Base-by-base conservation (phyloP, 2,888 invertebrate genomes). In the Parthenolecanium corni region DNA sequence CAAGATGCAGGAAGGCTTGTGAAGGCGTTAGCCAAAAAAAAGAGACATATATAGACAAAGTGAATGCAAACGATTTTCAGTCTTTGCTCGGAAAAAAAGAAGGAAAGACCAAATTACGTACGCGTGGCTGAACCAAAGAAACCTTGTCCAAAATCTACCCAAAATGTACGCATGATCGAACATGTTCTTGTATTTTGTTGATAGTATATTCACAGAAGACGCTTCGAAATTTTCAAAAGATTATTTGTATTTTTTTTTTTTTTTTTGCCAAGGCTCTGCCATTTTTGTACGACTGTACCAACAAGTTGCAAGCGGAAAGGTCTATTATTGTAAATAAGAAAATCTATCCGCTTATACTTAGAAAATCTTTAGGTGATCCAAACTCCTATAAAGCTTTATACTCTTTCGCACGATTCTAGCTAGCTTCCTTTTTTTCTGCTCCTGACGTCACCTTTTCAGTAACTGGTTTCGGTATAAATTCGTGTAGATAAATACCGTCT, bases 1-100 rank as follows among this genome's bases (percentile, higher is more conserved):
- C 51, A 51, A 49, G 51, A 61, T 56, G 56, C 56, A 61, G 61
- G 61, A 61, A 61, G 61, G 61, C 61, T 61, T 61, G 61, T 49
- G 61, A 24, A 61, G 61, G 61, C 61, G 61, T 61, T 61, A 51
- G 61, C 49, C n/a, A 47, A 49, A 31, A 31, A 31, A 31, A 31
- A 31, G 9, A 31, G 9, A 31, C 4, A 31, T 9, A 9, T 31
- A 31, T 9, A 31, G 5, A 31, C 31, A 31, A 31, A 31, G 31
- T 31, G 31, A 31, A 61, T n/a, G 58, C 61, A 51, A 61, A 47
- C 61, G 47, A 36, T 47, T 57, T 47, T 31, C 4, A 9, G n/a
- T n/a, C 16, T 52, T 4, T 38, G 31, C 31, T 6, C 31, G 9
- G 9, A 31, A 31, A 31, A 31, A 31, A 31, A 31, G 9, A 46